phyloP scores from a whole-genome alignment of 2,888 invertebrate genomes.

The Portevinia maculata region DNA sequence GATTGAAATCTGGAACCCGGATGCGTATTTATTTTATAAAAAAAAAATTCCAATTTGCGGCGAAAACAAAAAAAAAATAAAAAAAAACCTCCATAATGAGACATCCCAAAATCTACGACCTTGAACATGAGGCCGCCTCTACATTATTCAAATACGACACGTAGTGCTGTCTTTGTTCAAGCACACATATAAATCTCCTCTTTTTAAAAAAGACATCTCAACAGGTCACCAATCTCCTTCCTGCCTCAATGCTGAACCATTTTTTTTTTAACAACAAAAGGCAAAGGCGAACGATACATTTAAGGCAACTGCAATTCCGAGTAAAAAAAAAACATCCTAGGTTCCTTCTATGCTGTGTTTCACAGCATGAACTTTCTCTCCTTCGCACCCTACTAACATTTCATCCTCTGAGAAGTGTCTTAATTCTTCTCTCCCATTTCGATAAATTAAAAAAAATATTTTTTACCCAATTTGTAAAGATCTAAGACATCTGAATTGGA shows the following conservation, averaged over 20 bases:
- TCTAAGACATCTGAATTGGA: slow-evolving; percentile 19
- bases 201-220: background rate
- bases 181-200: background rate
- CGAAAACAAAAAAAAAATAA: too few species aligned
- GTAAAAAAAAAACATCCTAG: slow-evolving; percentile 4
- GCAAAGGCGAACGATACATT: too few species aligned
- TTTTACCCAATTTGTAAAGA: slow-evolving; percentile 3
- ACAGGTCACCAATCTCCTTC: slow-evolving; percentile 1
- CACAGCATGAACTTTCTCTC: slow-evolving; percentile 34
- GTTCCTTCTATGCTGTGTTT: background rate
- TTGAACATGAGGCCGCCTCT: too few species aligned
- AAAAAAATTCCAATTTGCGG: background rate
- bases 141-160: too few species aligned
- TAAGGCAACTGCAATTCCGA: background rate
- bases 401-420: slow-evolving; percentile 17
- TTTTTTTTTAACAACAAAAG: slow-evolving; percentile 4
- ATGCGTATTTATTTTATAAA: too few species aligned
- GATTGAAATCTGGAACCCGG: too few species aligned
- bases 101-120: too few species aligned
- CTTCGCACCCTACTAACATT: background rate
- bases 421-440: slow-evolving; percentile 9
- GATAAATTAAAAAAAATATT: slow-evolving; percentile 5
- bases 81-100: too few species aligned
- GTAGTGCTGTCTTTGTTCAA: too few species aligned
- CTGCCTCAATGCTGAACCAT: background rate